phyloP scores from a whole-genome alignment of 2,888 invertebrate genomes.

The Yponomeuta cagnagella region DNA sequence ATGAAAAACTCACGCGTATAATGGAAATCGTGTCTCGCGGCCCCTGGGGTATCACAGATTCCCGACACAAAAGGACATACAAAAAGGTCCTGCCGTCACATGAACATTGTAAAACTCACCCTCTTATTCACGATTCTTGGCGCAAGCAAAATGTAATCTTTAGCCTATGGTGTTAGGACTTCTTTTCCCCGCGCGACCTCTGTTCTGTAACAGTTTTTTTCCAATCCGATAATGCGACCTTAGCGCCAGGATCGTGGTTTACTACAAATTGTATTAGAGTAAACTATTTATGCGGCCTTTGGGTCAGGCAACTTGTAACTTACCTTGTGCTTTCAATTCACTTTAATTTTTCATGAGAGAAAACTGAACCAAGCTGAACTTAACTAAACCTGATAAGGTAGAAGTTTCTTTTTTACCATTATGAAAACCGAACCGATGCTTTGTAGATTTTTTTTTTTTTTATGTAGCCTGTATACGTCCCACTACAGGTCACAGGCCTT shows the following conservation, averaged over 20 bases:
- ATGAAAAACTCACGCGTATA: slow-evolving; percentile 61
- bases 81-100: slow-evolving; percentile 73
- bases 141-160: slow-evolving; percentile 48
- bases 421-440: no score
- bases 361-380: background rate
- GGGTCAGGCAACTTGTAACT: slow-evolving; percentile 21
- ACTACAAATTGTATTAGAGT: slow-evolving; percentile 76
- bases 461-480: no score
- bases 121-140: slow-evolving; percentile 46
- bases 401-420: no score
- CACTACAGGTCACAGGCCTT: no score
- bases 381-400: background rate
- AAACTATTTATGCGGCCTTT: slow-evolving; percentile 65
- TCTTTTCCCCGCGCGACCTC: slow-evolving; percentile 36
- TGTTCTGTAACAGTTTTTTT: slow-evolving; percentile 67
- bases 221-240: slow-evolving; percentile 74
- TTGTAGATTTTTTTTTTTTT: no score
- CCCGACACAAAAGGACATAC: slow-evolving; percentile 69
- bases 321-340: slow-evolving; percentile 11
- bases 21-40: slow-evolving; percentile 67
- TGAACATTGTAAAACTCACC: slow-evolving; percentile 73
- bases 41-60: slow-evolving; percentile 67
- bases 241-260: slow-evolving; percentile 74
- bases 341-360: slow-evolving; percentile 5
- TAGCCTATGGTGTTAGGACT: slow-evolving; percentile 32